Evolutionary conservation across 2,888 invertebrate genomes (phyloP), one percentile per base, ranked within the genome.

Genomic region (Drosophila robusta): DNA sequence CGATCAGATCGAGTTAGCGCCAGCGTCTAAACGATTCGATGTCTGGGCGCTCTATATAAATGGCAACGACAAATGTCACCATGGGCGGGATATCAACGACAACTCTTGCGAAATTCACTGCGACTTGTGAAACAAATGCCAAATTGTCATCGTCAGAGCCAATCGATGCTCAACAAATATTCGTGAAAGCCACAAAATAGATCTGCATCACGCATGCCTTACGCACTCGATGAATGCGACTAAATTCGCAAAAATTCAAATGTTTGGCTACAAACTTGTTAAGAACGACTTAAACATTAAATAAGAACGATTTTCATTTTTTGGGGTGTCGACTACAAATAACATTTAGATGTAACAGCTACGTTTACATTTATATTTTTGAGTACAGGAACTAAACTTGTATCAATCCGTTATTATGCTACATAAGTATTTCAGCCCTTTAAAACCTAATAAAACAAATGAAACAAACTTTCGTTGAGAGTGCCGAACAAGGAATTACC

Each of bases 1-100:
- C 85, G 89, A 90, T 90, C 90, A 78, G 85, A 77, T 78, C 66
- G 72, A 85, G 70, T 75, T 68, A 73, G 82, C 73, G 73, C 77
- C 69, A 74, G 70, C 82, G 74, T 81, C 79, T 81, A 75, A 77
- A 61, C 75, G 60, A 64, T 77, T 76, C 68, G 54, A 66, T 63
- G 66, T 65, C 60, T 63, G 51, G 63, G 54, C 55, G 65, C 62
- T 52, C 60, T 82, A 57, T 76, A 76, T 65, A 76, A 79, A 62
- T 64, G 42, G 39, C 60, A 58, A 46, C 64, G 60, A 39, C 47
- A 81, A 77, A 80, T 80, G 75, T 78, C 87, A 78, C 42, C 69
- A 58, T 70, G 60, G 52, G 47, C 56, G 58, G 58, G 65, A 62
- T 52, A 68, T 56, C 50, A 66, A 70, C 72, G 64, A 73, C 66